phyloP scores from a whole-genome alignment of 2,113 vertebrate species.

The Peromyscus leucopus region DNA sequence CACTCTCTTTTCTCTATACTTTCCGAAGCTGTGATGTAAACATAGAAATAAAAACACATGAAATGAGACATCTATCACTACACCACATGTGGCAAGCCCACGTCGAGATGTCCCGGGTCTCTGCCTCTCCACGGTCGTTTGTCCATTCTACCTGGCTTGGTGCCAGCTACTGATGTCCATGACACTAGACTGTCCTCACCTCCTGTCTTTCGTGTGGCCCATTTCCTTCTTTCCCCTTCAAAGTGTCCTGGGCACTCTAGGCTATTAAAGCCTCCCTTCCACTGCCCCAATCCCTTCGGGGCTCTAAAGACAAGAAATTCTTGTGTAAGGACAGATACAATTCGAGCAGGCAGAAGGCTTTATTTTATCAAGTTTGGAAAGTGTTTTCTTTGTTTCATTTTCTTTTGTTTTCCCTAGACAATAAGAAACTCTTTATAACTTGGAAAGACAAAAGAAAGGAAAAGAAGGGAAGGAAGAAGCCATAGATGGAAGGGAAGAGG shows the following conservation, averaged over 20 bases:
- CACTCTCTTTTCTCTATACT: conserved; percentile 28
- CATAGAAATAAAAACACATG: not conserved
- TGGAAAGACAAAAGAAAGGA: not conserved
- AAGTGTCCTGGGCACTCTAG: not conserved
- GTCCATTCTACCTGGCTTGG: not conserved
- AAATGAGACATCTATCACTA: not conserved
- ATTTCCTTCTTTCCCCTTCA: not conserved
- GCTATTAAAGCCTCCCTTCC: not conserved
- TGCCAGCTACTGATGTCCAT: not conserved
- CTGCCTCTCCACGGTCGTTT: no score
- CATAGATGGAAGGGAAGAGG: not conserved
- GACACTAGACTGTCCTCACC: not conserved
- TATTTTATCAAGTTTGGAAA: conserved; percentile 6
- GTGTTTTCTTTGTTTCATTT: not conserved
- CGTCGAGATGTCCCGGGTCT: not conserved
- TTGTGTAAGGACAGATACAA: not conserved
- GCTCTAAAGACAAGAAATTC: not conserved
- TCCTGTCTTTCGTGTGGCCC: not conserved
- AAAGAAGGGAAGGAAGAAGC: not conserved
- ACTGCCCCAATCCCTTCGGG: not conserved
- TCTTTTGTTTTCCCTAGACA: not conserved
- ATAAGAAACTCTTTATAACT: not conserved
- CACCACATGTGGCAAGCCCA: not conserved
- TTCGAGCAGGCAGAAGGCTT: not conserved
- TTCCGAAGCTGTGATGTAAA: conserved; percentile 30